Evolutionary conservation across 2,797 vertebrate species (phyloP).

Genomic region (Halcyon chelicuti): DNA sequence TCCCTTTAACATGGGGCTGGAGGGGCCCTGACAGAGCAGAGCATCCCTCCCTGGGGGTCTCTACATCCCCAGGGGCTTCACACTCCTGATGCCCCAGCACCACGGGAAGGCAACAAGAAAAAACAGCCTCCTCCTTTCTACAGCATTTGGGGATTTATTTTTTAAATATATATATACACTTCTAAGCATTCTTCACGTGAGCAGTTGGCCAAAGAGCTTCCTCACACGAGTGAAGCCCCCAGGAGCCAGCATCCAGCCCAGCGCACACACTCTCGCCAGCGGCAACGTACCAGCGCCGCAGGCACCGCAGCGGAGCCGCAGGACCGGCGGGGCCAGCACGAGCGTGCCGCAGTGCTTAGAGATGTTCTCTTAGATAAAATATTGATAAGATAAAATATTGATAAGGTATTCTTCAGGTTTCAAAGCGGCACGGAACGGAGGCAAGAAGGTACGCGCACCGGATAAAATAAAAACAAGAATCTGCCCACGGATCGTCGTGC

Average conservation of each 20-base stretch:
- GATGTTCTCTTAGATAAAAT: neutral
- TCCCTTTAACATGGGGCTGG: fast-evolving
- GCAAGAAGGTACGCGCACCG: fast-evolving
- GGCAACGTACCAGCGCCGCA: fast-evolving
- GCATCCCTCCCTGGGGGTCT: neutral
- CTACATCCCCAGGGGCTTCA: fast-evolving
- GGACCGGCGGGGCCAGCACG: neutral
- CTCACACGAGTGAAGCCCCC: neutral
- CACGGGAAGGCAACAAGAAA: fast-evolving
- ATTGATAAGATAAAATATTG: neutral
- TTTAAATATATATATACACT: neutral
- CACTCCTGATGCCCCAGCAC: fast-evolving
- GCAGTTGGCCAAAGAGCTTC: neutral
- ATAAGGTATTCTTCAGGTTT: neutral
- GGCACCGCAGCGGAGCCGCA: neutral
- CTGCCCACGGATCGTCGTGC: neutral
- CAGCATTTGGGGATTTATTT: fast-evolving
- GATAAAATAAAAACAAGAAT: too few relatives aligned
- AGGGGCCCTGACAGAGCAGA: neutral
- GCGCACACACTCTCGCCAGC: fast-evolving
- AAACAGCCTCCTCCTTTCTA: neutral
- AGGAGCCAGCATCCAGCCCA: neutral
- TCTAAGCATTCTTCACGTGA: neutral
- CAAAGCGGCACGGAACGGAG: fast-evolving
- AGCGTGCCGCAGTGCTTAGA: fast-evolving